phyloP scores from a whole-genome alignment of 2,888 invertebrate genomes.

The Cataglyphis cursor region DNA sequence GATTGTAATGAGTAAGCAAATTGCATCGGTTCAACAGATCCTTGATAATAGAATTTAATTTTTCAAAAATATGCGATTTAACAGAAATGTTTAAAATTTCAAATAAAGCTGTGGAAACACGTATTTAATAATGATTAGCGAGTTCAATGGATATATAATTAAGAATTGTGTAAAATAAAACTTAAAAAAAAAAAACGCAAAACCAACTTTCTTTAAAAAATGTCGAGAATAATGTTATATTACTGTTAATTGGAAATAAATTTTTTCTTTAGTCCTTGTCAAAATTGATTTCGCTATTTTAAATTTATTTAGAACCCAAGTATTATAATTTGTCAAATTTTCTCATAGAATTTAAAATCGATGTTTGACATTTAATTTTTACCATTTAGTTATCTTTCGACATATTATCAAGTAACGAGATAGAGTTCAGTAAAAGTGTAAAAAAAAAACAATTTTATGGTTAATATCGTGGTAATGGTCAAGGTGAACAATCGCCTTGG shows the following conservation, averaged over 20 bases:
- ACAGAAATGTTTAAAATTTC: constrained; percentile 71
- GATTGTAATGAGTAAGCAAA: not conserved
- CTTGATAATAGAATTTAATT: constrained; percentile 71
- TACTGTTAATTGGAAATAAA: not conserved
- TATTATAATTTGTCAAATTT: not conserved
- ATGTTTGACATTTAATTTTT: not conserved
- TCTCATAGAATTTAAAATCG: not conserved
- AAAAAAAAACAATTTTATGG: constrained; percentile 18
- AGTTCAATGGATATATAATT: not conserved
- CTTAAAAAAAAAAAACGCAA: too few relatives aligned
- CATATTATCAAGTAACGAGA: not conserved
- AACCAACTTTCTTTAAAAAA: too few relatives aligned
- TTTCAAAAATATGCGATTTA: constrained; percentile 63
- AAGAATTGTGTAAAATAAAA: too few relatives aligned
- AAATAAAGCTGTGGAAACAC: constrained; percentile 17
- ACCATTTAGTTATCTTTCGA: not conserved
- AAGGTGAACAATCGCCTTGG: constrained; percentile 59
- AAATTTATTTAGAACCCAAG: not conserved
- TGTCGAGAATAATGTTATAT: not conserved
- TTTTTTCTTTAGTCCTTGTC: not conserved
- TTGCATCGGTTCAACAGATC: not conserved
- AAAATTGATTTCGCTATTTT: not conserved
- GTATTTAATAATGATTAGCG: not conserved
- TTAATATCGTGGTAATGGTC: constrained; percentile 58
- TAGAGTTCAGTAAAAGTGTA: not conserved